Base-by-base conservation (phyloP, 2,113 vertebrate genomes). In the Thymallus thymallus region DNA sequence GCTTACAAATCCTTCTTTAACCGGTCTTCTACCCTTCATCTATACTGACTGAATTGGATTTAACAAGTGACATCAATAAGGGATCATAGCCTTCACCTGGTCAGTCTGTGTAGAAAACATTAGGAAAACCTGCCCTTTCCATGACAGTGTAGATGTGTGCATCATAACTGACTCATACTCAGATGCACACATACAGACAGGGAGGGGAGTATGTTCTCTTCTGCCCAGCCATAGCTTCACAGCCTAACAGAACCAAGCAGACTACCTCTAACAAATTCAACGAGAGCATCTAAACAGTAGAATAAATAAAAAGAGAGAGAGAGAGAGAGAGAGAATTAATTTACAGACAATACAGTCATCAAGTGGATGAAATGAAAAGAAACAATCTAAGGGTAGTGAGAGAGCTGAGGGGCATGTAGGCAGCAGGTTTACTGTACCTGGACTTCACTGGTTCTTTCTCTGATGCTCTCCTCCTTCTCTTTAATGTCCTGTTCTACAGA, bases 401-500 rank as follows among this genome's bases (percentile, higher is more conserved):
- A 45, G 16, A 69, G 30, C 65, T 41, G 16, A 22, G 1, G 12
- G 45, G 55, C 55, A 56, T 58, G 56, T 20, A 45, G 24, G 67
- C 18, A 64, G 6, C 46, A 35, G 18, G 20, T 12, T 46, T 72
- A 24, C 74, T 89, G 88, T 93, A 98, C 98, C 96, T 98, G 97
- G 23, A 99, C 94, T 88, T 99, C 97, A 1, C 69, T 93, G 80
- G 91, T 97, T 83, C 95, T 95, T 88, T 96, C 94, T 80, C 94
- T 94, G 90, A 99, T 94, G 76, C 92, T 90, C 80, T 98, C 97
- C 90, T 98, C 98, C 75, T 97, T 98, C 86, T 99, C 98, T 83
- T 95, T 96, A 87, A 99, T 95, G 79, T 99, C 97, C 87, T 97
- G 96, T 77, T 97, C 97, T 88, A 98, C 96, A 75, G 93, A 91